A percentile compares a stretch with the other conserved stretches of the same genome.
These are phyloP conservation scores for Poeciliopsis paucimaculata DNA, from an alignment of 2,797 vertebrate species.

Conservation along the genomic window DNA sequence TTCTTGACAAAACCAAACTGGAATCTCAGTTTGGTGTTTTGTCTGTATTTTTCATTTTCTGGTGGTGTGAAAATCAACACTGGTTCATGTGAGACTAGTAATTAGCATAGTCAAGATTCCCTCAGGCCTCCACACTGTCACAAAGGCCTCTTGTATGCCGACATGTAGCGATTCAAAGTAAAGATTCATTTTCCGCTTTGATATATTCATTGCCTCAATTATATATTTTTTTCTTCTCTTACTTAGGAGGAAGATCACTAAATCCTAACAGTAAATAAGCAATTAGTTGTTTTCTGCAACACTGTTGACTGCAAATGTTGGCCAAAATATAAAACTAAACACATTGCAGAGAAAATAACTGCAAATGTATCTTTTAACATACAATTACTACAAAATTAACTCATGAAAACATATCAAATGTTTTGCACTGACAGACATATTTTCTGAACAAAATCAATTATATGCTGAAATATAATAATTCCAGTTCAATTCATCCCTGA, in stretches of 20 bases:
- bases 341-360: neutral
- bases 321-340: neutral
- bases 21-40: constrained; percentile 27
- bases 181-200: constrained; percentile 24
- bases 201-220: constrained; percentile 22
- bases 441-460: neutral
- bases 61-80: constrained; percentile 64
- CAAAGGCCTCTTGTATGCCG: constrained; percentile 27
- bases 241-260: constrained; percentile 6
- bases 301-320: constrained; percentile 27
- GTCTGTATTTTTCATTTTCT: constrained; percentile 56
- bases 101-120: constrained; percentile 69
- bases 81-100: constrained; percentile 55
- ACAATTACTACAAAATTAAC: neutral
- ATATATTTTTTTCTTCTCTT: constrained; percentile 27
- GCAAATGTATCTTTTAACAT: neutral
- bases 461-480: neutral
- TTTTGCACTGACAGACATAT: neutral
- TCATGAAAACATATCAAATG: neutral
- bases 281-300: neutral
- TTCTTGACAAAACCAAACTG: constrained; percentile 16
- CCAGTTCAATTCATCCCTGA: neutral
- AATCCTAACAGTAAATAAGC: neutral
- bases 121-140: constrained; percentile 50
- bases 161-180: constrained; percentile 37